phyloP scores from a whole-genome alignment of 2,797 vertebrate species.

The Enteromius anoplus region DNA sequence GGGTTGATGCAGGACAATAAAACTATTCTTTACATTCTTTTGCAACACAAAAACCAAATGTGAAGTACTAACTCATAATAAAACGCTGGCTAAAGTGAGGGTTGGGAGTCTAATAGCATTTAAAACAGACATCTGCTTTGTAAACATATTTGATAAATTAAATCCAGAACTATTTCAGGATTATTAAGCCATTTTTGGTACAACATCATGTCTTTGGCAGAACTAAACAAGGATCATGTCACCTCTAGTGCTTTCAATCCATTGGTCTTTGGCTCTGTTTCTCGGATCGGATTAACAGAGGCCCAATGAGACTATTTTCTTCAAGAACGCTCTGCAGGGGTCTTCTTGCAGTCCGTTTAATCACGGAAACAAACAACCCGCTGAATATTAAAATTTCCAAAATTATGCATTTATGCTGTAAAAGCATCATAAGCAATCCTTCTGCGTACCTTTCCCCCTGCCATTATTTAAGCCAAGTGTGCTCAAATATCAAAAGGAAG shows the following conservation, averaged over 20 bases:
- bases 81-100: background rate
- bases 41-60: background rate
- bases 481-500: slow-evolving; percentile 5
- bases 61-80: background rate
- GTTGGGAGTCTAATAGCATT: background rate
- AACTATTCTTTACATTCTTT: background rate
- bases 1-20: background rate
- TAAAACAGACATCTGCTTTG: background rate
- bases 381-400: background rate
- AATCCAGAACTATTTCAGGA: background rate
- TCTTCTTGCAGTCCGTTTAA: background rate
- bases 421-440: background rate
- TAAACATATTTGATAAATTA: background rate
- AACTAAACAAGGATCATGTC: slow-evolving; percentile 33
- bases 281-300: background rate
- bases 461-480: background rate
- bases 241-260: background rate
- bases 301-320: slow-evolving; percentile 15
- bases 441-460: background rate
- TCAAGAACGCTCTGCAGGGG: background rate
- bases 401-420: background rate
- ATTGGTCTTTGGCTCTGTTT: slow-evolving; percentile 16
- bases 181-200: background rate
- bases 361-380: background rate
- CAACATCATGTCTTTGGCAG: background rate